A percentile compares a stretch with the other conserved stretches of the same genome.
Conservation (phyloP, 2,797 vertebrate genomes). For the Triplophysa bombifrons region DNA sequence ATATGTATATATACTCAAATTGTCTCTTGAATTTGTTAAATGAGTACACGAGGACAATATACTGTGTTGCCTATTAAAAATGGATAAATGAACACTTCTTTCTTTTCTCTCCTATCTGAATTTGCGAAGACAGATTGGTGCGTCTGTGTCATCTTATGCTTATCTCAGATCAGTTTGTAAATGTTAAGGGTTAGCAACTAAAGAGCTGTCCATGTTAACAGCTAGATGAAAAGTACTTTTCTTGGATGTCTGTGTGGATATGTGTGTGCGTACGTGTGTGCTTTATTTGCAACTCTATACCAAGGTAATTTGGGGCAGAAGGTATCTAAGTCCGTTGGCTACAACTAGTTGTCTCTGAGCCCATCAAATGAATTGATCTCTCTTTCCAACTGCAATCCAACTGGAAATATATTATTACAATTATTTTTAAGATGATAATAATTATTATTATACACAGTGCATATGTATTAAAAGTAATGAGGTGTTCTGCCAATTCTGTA, state of each 20-base stretch:
- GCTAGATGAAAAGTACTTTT: constrained; percentile 15
- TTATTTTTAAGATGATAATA: constrained; percentile 61
- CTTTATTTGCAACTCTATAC: constrained; percentile 35
- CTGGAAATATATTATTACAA: constrained; percentile 69
- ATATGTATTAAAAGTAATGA: constrained; percentile 54
- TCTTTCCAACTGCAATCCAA: constrained; percentile 69
- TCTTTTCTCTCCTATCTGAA: constrained; percentile 1
- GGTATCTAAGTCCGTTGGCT: constrained; percentile 56
- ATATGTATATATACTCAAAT: constrained; percentile 71
- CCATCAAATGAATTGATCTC: constrained; percentile 65
- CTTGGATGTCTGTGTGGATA: neutral
- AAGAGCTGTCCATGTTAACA: constrained; percentile 20
- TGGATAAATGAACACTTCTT: constrained; percentile 25
- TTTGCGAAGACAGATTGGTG: constrained; percentile 23
- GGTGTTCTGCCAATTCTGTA: constrained; percentile 73
- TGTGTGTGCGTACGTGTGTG: constrained; percentile 30
- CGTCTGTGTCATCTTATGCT: constrained; percentile 25
- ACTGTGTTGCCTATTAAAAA: constrained; percentile 49
- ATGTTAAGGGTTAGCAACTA: constrained; percentile 4
- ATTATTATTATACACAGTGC: constrained; percentile 62
- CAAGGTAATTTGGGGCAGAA: constrained; percentile 51
- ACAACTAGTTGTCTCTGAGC: constrained; percentile 69
- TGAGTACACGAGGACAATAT: constrained; percentile 70
- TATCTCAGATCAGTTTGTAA: constrained; percentile 39
- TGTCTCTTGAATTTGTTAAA: constrained; percentile 67